phyloP scores from a whole-genome alignment of 23 tunicate genomes.

The Diplosoma virens region DNA sequence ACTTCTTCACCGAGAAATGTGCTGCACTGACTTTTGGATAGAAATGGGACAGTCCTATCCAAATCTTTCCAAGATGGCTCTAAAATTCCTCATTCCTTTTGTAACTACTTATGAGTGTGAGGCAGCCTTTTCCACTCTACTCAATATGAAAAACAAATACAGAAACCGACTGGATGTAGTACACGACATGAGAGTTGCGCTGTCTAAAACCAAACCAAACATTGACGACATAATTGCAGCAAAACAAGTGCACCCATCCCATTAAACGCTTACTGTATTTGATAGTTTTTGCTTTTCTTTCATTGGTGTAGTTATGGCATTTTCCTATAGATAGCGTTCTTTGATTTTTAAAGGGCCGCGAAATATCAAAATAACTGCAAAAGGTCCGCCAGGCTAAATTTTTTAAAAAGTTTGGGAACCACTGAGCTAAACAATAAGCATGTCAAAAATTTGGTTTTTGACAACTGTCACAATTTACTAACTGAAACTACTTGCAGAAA shows the following conservation, averaged over 20 bases:
- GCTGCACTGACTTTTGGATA: slow-evolving; percentile 43
- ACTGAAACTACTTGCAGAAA: no score
- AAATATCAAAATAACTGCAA: no score
- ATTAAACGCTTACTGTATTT: no score
- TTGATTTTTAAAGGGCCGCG: slow-evolving; percentile 33
- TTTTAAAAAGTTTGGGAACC: slow-evolving; percentile 24
- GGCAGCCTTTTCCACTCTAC: slow-evolving; percentile 50
- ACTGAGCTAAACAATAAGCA: no score
- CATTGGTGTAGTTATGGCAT: slow-evolving; percentile 24
- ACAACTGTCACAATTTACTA: no score
- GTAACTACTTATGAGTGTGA: slow-evolving; percentile 42
- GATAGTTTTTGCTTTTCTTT: slow-evolving; percentile 16
- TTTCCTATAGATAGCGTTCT: slow-evolving; percentile 19
- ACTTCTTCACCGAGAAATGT: slow-evolving; percentile 38
- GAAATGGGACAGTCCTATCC: slow-evolving; percentile 46
- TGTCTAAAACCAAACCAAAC: slow-evolving; percentile 31
- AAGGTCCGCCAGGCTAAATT: slow-evolving; percentile 24
- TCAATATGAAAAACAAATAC: slow-evolving; percentile 28
- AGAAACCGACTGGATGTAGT: slow-evolving; percentile 31
- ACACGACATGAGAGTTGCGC: slow-evolving; percentile 29
- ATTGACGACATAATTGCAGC: slow-evolving; percentile 20
- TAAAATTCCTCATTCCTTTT: slow-evolving; percentile 29
- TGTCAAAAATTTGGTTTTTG: no score
- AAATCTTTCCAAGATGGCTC: slow-evolving; percentile 43
- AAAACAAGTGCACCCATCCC: slow-evolving; percentile 38